A percentile compares a stretch with the other conserved stretches of the same genome.
Evolutionary conservation across 2,113 vertebrate species (phyloP).

Genomic region (Megaleporinus macrocephalus): DNA sequence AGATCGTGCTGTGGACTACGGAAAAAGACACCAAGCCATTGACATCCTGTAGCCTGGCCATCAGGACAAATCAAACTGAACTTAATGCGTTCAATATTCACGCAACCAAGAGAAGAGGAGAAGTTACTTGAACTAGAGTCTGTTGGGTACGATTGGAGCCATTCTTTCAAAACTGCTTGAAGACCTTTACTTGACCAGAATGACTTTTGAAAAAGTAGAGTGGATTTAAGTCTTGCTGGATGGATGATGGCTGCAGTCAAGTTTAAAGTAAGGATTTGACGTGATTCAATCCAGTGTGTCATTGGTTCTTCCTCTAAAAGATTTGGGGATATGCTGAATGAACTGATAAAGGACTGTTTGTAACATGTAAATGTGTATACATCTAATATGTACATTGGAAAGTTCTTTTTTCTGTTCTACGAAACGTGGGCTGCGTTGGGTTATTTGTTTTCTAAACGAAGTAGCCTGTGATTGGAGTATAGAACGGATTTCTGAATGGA

Average conservation of each 20-base stretch:
- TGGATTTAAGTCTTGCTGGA: not conserved
- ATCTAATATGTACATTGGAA: conserved; percentile 44
- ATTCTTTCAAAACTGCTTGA: conserved; percentile 26
- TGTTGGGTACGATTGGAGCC: conserved; percentile 10
- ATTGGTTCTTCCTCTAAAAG: not conserved
- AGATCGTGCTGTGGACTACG: conserved; percentile 86
- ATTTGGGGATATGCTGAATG: not conserved
- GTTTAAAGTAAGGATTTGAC: not conserved
- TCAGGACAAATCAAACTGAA: conserved; percentile 25
- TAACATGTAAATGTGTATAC: conserved; percentile 39
- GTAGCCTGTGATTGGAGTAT: not conserved
- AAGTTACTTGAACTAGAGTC: conserved; percentile 35
- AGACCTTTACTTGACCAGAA: not conserved
- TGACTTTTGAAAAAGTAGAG: not conserved
- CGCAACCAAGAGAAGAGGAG: conserved; percentile 7
- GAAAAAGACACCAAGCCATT: conserved; percentile 85
- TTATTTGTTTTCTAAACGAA: conserved; percentile 1
- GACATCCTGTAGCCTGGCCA: conserved; percentile 83
- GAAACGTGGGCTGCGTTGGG: not conserved
- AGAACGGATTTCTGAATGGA: conserved; percentile 17
- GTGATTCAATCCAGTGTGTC: not conserved
- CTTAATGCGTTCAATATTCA: conserved; percentile 35
- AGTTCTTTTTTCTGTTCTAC: conserved; percentile 10
- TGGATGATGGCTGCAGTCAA: not conserved
- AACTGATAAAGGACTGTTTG: not conserved